Base-by-base conservation (phyloP, 2,888 invertebrate species). In the Petrolisthes manimaculis region DNA sequence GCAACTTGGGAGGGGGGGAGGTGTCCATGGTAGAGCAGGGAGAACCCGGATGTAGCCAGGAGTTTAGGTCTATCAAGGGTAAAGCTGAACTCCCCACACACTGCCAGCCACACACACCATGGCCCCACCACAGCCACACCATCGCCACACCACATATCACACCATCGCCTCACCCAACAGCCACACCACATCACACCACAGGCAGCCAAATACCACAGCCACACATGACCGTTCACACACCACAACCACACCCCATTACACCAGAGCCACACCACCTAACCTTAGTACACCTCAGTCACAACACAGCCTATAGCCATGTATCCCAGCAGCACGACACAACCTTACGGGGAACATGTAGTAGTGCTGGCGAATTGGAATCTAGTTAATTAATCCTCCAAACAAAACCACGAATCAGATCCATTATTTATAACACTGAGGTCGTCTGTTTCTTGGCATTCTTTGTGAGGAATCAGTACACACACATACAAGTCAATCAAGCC, bases 81-180 rank as follows among this genome's bases (percentile, higher is more conserved):
- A 71, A 71, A 71, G 71, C 71, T 71, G 71, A 71, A 71, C 71
- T 12, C 71, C 14, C 61, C 9, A 9, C 61, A 61, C 61, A 9
- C 9, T 18, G 18, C 61, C 61, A 61, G 61, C 71, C 71, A 71
- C 71, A 71, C 71, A 14, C 71, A 71, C n/a, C n/a, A 14, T n/a
- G 6, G 21, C 71, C 71, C 71, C 71, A 71, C 71, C 37, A 71
- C 71, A n/a, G n/a, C 71, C 71, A 71, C 71, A 71, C n/a, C 71
- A 12, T n/a, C 0, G n/a, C n/a, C n/a, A 71, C 71, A 12, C 71
- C n/a, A 71, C n/a, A 71, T 21, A 61, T 61, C 61, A 9, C 61
- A 61, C 61, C 18, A 61, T 61, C 12, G 9, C 1, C 18, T 2
- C 61, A 61, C 61, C 61, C 61, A 14, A 0, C 18, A 14, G 9